Percentiles rank a stretch among this genome's conserved stretches.
These are phyloP conservation scores for Leucoraja ocellata DNA, from an alignment of 2,797 vertebrate genomes.

Conservation along the genomic window DNA sequence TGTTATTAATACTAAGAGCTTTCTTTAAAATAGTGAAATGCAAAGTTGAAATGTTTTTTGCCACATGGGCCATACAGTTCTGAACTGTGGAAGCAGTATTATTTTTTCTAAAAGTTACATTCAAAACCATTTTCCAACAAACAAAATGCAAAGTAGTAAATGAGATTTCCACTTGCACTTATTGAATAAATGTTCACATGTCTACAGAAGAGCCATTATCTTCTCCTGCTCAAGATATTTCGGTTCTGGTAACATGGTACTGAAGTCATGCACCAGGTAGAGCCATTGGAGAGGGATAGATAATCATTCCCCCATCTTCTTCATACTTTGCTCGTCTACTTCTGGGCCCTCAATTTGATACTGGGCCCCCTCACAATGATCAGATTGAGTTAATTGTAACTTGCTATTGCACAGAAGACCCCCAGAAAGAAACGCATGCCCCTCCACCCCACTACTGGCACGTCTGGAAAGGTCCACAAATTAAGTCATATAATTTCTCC, in stretches of 20 bases:
- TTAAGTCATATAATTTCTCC: background rate
- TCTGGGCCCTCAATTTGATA: too few relatives aligned
- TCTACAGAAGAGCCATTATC: background rate
- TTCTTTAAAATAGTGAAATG: background rate
- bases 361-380: too few relatives aligned
- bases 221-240: background rate
- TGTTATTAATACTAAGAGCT: background rate
- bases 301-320: too few relatives aligned
- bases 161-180: background rate
- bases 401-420: too few relatives aligned
- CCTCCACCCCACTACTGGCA: too few relatives aligned
- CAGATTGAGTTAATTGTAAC: too few relatives aligned
- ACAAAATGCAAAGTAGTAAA: conserved; percentile 15
- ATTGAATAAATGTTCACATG: background rate
- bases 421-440: too few relatives aligned
- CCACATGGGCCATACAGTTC: background rate
- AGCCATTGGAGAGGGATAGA: too few relatives aligned
- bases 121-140: conserved; percentile 21
- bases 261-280: background rate
- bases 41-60: background rate
- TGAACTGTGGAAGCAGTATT: background rate
- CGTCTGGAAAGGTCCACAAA: too few relatives aligned
- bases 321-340: too few relatives aligned
- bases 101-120: background rate
- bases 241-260: background rate